phyloP scores from a whole-genome alignment of 2,888 invertebrate genomes.

The Apodemia hepburni region DNA sequence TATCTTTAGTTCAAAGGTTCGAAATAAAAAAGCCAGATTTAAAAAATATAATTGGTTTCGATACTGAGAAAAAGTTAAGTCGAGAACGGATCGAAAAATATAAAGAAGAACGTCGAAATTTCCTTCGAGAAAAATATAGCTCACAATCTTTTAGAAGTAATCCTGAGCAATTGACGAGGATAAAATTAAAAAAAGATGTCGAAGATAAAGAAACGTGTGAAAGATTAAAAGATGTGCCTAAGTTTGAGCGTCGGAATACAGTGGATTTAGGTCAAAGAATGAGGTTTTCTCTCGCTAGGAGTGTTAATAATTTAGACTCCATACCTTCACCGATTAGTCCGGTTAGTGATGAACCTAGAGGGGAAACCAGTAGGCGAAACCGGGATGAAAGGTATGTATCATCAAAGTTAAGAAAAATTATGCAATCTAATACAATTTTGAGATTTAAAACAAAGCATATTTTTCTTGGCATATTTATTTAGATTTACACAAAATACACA shows the following conservation, averaged over 20 bases:
- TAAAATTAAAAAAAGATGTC: constrained; percentile 60
- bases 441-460: constrained; percentile 18
- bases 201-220: constrained; percentile 46
- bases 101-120: constrained; percentile 93
- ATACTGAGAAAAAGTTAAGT: constrained; percentile 81
- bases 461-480: too few species aligned
- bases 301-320: constrained; percentile 59
- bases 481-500: too few species aligned
- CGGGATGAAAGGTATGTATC: constrained; percentile 31
- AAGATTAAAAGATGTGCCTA: constrained; percentile 50
- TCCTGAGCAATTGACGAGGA: constrained; percentile 71
- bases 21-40: constrained; percentile 53
- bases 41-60: constrained; percentile 56
- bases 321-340: constrained; percentile 49
- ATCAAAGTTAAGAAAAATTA: background rate
- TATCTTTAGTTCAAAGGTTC: constrained; percentile 78
- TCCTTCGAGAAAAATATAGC: constrained; percentile 91
- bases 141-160: constrained; percentile 88
- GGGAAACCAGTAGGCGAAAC: constrained; percentile 23
- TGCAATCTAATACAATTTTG: background rate
- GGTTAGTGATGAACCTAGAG: constrained; percentile 23
- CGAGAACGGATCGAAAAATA: constrained; percentile 93
- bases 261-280: constrained; percentile 70
- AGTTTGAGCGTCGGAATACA: constrained; percentile 70
- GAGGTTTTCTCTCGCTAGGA: constrained; percentile 62